Base-by-base conservation (phyloP, 2,113 vertebrate genomes). In the Uropsilus gracilis region DNA sequence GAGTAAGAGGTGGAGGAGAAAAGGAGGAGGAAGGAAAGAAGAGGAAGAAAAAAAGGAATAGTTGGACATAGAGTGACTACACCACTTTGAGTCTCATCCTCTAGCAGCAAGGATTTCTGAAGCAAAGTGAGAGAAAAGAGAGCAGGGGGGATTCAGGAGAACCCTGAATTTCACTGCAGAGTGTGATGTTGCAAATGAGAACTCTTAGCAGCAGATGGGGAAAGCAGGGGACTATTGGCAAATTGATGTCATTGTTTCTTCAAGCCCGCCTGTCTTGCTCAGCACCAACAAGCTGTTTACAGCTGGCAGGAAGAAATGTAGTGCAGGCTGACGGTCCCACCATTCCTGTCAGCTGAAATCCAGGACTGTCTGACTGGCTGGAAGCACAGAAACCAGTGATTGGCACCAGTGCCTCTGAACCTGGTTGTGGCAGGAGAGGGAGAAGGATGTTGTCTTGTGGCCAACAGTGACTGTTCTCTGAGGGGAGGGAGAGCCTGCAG, bases 241-340 rank as follows among this genome's bases (percentile, higher is more conserved):
- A 53, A 37, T 61, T 32, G 71, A 68, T 78, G 72, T 73, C 71
- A 37, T 50, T 89, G 20, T 44, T 44, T 94, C 89, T 12, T 46
- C 16, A 76, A 76, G 77, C n/a, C 50, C 16, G 61, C 32, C 39
- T 78, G 46, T 63, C 26, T 48, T 50, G 12, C 39, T 72, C 32
- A 53, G 78, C 57, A 64, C 50, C 88, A 39, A 85, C 39, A 66
- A 66, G 72, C n/a, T 80, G 32, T 85, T 73, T 26, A 50, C 28
- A 59, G 39, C 72, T 80, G 64, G 63, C 77, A 84, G 83, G 64
- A 72, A 30, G 46, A 57, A 22, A 28, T 24, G 17, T 59, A 12
- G 5, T 8, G 22, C 13, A 30, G 42, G 30, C 10, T 48, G 77
- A 73, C 64, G 34, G 37, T 44, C 73, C 50, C 50, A 34, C 77